Evolutionary conservation across 2,888 invertebrate species (phyloP), one percentile per base, ranked within the genome.

Genomic region (Diloba caeruleocephala): DNA sequence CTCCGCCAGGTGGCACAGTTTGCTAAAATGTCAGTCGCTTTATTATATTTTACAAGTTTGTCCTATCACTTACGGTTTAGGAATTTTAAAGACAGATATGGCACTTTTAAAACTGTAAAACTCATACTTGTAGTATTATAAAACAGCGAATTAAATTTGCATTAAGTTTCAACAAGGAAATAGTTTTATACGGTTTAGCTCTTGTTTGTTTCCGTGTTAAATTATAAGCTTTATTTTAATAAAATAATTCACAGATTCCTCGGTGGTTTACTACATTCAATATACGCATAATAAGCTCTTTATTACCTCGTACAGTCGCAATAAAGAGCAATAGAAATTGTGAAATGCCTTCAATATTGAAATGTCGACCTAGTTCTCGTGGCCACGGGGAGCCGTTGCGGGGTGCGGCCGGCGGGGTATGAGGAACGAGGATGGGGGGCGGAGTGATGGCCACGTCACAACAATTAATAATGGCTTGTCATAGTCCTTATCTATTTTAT

Each of bases 291-390:
- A 84, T 85, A 85, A 82, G 81, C 80, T 80, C 79, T 87, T 89
- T 89, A 89, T 86, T 85, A 83, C 84, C 72, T 79, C 81, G 81
- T 84, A 83, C 82, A 83, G 78, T 83, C 78, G 80, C 81, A 72
- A 76, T 88, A 87, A 84, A 85, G 82, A 82, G 83, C 86, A 85
- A 86, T 87, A 84, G 87, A 86, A 87, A 86, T 88, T 86, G 88
- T 88, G 87, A 88, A 90, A 90, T 88, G 89, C 85, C 87, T 89
- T 85, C 87, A 84, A 85, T 88, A 88, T 90, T 88, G 89, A 88
- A 89, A 89, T 87, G 89, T 84, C 86, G 89, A 87, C 89, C 90
- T 76, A 89, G 85, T 87, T 90, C 78, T 73, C 74, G 76, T 58
- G 76, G 72, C 74, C 62, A 76, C 69, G 73, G 75, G 76, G 74